phyloP scores from a whole-genome alignment of 2,113 vertebrate species.

The Rhagologus leucostigma region DNA sequence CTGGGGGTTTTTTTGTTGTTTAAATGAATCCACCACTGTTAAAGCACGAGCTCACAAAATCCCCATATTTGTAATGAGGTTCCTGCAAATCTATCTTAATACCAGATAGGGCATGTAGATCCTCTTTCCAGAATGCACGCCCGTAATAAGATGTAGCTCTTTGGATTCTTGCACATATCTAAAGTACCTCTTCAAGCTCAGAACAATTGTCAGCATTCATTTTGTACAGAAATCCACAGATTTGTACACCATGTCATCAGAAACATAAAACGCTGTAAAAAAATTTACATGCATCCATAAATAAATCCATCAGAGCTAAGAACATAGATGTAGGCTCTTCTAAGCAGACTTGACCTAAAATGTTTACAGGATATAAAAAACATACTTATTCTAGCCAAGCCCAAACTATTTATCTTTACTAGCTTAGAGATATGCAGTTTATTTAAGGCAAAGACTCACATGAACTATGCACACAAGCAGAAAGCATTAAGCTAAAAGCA shows the following conservation, averaged over 20 bases:
- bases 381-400: not conserved
- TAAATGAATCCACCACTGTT: not conserved
- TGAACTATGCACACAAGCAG: not conserved
- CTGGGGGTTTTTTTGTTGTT: not conserved
- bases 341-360: not conserved
- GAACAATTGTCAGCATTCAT: not conserved
- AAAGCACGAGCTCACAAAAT: not conserved
- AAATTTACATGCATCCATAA: not conserved
- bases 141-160: not conserved
- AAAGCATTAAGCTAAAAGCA: conserved; percentile 19
- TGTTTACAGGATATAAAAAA: not conserved
- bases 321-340: not conserved
- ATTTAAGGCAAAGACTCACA: conserved; percentile 1
- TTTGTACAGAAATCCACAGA: not conserved
- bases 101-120: not conserved
- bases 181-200: not conserved
- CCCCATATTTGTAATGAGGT: not conserved
- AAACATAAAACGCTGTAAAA: not conserved
- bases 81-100: conserved; percentile 26
- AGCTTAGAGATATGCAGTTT: not conserved
- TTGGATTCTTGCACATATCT: not conserved
- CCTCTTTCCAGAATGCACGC: not conserved
- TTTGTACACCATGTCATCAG: not conserved
- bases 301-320: not conserved
- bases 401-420: not conserved